These are phyloP conservation scores for Champsocephalus esox DNA, from an alignment of 2,797 vertebrate species.

Conservation along the genomic window DNA sequence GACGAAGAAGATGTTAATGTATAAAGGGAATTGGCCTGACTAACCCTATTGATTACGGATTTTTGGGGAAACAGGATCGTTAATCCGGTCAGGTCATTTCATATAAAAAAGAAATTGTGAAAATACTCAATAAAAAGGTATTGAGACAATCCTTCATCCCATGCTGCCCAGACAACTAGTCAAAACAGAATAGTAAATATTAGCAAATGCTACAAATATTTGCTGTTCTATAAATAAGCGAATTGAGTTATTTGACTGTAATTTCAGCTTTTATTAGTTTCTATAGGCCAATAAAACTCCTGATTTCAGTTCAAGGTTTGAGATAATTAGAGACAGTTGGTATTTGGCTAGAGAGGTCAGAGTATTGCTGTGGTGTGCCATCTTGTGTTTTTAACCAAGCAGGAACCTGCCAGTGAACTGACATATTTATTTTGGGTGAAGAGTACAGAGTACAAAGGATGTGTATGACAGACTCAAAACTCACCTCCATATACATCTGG, in stretches of 20 bases:
- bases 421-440: conserved; percentile 36
- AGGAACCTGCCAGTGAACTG: conserved; percentile 13
- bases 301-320: not conserved
- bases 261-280: conserved; percentile 14
- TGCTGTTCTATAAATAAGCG: conserved; percentile 14
- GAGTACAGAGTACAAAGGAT: conserved; percentile 14
- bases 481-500: not conserved
- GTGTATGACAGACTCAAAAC: not conserved
- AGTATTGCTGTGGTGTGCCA: not conserved
- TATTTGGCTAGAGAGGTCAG: conserved; percentile 21
- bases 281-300: conserved; percentile 7
- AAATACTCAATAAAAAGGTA: not conserved
- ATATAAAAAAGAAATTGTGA: not conserved
- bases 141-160: not conserved
- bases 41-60: not conserved
- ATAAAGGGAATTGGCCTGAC: not conserved
- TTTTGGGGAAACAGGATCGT: not conserved
- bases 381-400: conserved; percentile 23
- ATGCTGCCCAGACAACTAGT: not conserved
- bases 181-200: not conserved
- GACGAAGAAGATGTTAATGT: not conserved
- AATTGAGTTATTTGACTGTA: not conserved
- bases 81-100: not conserved
- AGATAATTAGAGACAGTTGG: not conserved
- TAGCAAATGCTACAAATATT: conserved; percentile 6